phyloP scores from a whole-genome alignment of 2,888 invertebrate species.

The Caenorhabditis afra region DNA sequence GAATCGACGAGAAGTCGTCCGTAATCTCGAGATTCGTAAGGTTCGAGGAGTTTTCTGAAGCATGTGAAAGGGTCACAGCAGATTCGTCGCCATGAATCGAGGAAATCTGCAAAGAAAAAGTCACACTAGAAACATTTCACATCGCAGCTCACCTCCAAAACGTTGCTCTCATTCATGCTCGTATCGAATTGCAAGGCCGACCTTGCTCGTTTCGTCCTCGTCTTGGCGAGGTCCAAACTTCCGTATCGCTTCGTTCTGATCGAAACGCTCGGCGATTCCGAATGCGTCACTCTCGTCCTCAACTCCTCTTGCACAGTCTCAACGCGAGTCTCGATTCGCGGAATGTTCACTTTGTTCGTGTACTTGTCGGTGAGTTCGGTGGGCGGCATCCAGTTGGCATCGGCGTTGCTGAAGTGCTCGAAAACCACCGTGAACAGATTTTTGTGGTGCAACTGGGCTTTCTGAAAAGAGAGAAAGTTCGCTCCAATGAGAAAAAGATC shows the following conservation, averaged over 20 bases:
- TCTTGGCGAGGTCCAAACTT: too few relatives aligned
- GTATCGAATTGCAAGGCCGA: too few relatives aligned
- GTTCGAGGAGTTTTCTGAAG: not conserved
- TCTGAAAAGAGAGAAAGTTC: too few relatives aligned
- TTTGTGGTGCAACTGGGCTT: too few relatives aligned
- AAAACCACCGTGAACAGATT: not conserved
- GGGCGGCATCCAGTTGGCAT: not conserved
- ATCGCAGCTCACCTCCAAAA: not conserved
- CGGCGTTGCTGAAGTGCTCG: not conserved
- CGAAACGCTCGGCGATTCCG: too few relatives aligned
- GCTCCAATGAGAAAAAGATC: too few relatives aligned
- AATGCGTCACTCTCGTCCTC: too few relatives aligned
- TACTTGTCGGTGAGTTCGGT: not conserved
- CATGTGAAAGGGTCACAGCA: not conserved
- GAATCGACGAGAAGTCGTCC: not conserved
- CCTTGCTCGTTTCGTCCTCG: too few relatives aligned
- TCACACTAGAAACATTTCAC: not conserved
- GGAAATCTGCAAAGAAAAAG: not conserved
- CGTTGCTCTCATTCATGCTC: too few relatives aligned
- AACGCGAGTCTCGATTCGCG: not conserved
- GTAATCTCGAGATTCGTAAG: not conserved
- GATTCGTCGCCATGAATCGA: not conserved
- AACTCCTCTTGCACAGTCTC: not conserved
- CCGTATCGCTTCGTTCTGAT: not conserved
- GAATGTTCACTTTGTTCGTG: not conserved